Conservation (phyloP, 1,140 invertebrate genomes). For the Lutraria rhynchaena region DNA sequence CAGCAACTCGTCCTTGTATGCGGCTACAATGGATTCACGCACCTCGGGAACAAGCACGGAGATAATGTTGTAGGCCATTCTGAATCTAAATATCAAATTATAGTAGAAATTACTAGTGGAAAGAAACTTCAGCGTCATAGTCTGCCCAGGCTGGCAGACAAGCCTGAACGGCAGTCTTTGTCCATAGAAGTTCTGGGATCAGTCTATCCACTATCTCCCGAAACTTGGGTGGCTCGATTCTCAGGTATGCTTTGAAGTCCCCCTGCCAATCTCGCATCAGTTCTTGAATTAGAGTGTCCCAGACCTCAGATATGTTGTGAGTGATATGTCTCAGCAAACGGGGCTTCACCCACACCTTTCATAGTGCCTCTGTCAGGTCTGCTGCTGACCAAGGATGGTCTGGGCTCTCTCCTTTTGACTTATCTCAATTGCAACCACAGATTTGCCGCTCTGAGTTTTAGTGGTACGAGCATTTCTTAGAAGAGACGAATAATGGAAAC, state of each 20-base stretch:
- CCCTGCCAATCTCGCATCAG: neutral
- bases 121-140: slow-evolving; percentile 4
- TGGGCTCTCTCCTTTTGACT: neutral
- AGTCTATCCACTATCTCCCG: slow-evolving; percentile 4
- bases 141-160: neutral
- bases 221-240: neutral
- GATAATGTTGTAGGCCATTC: neutral
- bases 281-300: too few species aligned
- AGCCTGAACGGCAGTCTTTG: neutral
- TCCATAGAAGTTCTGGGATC: neutral
- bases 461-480: neutral
- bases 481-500: neutral
- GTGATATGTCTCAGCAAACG: neutral
- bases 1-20: neutral
- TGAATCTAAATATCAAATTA: neutral
- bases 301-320: too few species aligned
- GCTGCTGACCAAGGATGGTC: too few species aligned
- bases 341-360: slow-evolving; percentile 7
- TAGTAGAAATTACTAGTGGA: neutral
- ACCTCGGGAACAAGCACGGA: neutral
- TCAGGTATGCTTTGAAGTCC: neutral
- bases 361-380: too few species aligned
- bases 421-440: neutral
- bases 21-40: neutral
- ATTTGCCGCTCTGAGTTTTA: neutral